Evolutionary conservation across 2,888 invertebrate genomes (phyloP), one percentile per base, ranked within the genome.

Genomic region (Volucella zonaria): DNA sequence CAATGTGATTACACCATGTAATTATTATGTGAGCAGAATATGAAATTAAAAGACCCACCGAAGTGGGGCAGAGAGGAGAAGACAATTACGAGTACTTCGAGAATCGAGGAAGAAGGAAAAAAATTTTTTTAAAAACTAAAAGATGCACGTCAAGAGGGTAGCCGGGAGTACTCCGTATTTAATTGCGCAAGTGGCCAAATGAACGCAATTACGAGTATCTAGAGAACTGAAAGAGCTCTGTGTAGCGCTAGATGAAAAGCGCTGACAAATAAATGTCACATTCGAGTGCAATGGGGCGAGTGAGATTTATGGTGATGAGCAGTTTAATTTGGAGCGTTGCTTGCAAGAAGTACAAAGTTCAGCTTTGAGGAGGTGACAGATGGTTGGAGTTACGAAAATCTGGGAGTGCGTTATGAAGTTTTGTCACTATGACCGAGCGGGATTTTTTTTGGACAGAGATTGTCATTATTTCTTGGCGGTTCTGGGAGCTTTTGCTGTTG

Each of bases 171-270:
- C 31, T 31, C 6, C 6, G 76, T 73, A 81, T 77, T 68, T 85
- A 77, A 85, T 85, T 85, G 73, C 67, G 68, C 76, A 85, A 85
- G 81, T 85, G 81, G 80, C 81, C 68, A 76, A 80, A 76, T 77
- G 85, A 56, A 81, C 62, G 70, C 66, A 77, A 85, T 85, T 85
- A 81, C 68, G 6, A 31, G 31, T 31, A 31, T 31, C 73, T 68
- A 12, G 56, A 47, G 76, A 64, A 71, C 66, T 18, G 49, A 31
- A 15, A 15, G 15, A 6, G 8, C 45, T 54, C 38, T 43, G 66
- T 40, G 51, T 56, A 6, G n/a, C 51, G 61, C 49, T 31, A 43
- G 3, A 31, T 14, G 18, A 42, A 56, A n/a, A 64, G 51, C 51
- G 61, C 23, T 61, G 68, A 67, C 59, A 67, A 73, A 73, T 79